phyloP scores from a whole-genome alignment of 2,113 vertebrate species.

The Anolis carolinensis region DNA sequence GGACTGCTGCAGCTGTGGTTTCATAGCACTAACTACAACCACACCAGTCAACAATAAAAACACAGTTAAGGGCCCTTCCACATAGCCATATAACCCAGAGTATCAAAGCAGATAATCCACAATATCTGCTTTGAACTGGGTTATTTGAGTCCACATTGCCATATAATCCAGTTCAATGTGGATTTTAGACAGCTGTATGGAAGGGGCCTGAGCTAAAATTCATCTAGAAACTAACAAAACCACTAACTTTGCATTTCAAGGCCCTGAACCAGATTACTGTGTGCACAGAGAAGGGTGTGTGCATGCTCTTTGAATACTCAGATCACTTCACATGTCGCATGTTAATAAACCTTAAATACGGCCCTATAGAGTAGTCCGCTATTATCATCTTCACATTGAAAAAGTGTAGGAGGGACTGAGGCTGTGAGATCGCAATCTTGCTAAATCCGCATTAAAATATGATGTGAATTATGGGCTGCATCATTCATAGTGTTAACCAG shows the following conservation, averaged over 20 bases:
- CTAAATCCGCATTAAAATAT: accelerated
- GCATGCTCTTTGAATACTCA: background rate
- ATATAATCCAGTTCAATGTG: too few relatives aligned
- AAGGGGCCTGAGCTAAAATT: slow-evolving; percentile 29
- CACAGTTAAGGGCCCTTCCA: too few relatives aligned
- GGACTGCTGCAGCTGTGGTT: slow-evolving; percentile 26
- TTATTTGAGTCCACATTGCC: too few relatives aligned
- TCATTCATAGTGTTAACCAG: background rate
- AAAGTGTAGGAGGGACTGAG: background rate
- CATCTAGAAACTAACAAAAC: slow-evolving; percentile 21
- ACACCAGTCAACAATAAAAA: background rate
- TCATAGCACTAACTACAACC: slow-evolving; percentile 18
- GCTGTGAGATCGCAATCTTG: background rate
- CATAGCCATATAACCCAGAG: too few relatives aligned
- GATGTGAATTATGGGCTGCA: too few relatives aligned
- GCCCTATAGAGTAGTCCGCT: background rate
- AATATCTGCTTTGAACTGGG: too few relatives aligned
- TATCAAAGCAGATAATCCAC: too few relatives aligned
- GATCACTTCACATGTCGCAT: background rate
- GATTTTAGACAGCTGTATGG: background rate
- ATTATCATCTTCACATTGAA: background rate
- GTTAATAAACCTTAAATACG: background rate
- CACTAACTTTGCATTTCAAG: slow-evolving; percentile 14
- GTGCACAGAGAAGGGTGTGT: background rate
- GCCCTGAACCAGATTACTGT: background rate